Base-by-base conservation (phyloP, 2,113 vertebrate genomes). In the Acanthisitta chloris region DNA sequence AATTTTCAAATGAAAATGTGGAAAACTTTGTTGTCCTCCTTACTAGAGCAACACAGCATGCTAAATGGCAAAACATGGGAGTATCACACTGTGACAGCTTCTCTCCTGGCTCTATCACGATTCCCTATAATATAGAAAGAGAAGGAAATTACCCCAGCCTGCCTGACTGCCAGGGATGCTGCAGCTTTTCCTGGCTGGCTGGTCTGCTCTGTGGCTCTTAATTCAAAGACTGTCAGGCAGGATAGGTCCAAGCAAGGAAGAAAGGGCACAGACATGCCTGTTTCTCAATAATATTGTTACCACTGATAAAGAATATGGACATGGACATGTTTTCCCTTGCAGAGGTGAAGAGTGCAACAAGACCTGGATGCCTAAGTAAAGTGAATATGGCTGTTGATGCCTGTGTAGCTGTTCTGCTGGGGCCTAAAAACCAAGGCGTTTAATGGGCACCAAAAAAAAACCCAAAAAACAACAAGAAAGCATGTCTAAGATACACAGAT, bases 371-470 rank as follows among this genome's bases (percentile, higher is more conserved):
- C 49, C 28, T 45, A 52, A 29, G 5, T 18, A 34, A 12, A 23
- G 24, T 7, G 49, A 65, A 43, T 31, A 52, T 15, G 33, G 48
- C 40, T 64, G 65, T 42, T 70, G 36, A 80, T 45, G 51, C 17
- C 51, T 33, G 12, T 54, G 10, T 2, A 25, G 38, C 49, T 86
- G 43, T 17, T 66, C 43, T 86, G 29, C 34, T 67, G 14, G 0
- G 5, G 26, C 8, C 49, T 67, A n/a, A 88, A 86, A 86, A 7
- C 20, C 48, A 81, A 66, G 61, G 15, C 9, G 45, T 40, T 74
- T 81, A 28, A 8, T 5, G 4, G 24, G 3, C 2, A 21, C 7
- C 3, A 7, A 2, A 1, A 10, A 45, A 29, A n/a, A 81, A 52
- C 5, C 58, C 29, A 18, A 5, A 17, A 21, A 26, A 42, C 6